Evolutionary conservation across 2,113 vertebrate genomes (phyloP).

Genomic region (Butorides virescens): DNA sequence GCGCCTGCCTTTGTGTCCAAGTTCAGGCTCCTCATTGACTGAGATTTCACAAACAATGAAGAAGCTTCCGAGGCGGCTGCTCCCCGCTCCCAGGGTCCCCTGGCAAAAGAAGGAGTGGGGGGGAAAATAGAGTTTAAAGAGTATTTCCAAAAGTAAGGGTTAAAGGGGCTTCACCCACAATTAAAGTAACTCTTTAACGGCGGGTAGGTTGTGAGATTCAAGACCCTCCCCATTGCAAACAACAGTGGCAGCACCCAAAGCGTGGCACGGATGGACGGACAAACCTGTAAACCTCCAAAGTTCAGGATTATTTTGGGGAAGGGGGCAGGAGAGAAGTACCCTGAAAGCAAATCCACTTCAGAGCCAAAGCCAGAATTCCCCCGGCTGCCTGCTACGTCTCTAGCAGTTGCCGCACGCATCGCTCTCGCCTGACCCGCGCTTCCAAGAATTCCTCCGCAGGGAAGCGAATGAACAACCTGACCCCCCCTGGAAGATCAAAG

Average conservation of each 20-base stretch:
- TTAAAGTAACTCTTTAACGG: background rate
- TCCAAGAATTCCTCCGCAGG: background rate
- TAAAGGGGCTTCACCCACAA: background rate
- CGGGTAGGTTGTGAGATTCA: background rate
- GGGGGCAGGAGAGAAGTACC: background rate
- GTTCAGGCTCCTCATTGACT: background rate
- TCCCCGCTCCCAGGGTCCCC: background rate
- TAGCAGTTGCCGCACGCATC: background rate
- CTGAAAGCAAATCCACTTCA: background rate
- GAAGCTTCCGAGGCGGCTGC: background rate
- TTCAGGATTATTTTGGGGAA: background rate
- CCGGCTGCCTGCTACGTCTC: background rate
- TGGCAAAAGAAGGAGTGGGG: background rate
- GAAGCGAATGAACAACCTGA: rapidly evolving
- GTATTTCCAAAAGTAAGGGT: background rate
- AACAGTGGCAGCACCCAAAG: background rate
- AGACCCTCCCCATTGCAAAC: background rate
- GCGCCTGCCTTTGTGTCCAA: background rate
- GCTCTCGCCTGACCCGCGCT: rapidly evolving
- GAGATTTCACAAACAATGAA: background rate
- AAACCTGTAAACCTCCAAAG: background rate
- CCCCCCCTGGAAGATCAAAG: background rate
- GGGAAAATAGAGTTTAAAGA: background rate
- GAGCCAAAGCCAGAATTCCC: background rate
- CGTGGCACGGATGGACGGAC: background rate